Conservation (phyloP, 2,797 vertebrate genomes). For the Capromys pilorides region DNA sequence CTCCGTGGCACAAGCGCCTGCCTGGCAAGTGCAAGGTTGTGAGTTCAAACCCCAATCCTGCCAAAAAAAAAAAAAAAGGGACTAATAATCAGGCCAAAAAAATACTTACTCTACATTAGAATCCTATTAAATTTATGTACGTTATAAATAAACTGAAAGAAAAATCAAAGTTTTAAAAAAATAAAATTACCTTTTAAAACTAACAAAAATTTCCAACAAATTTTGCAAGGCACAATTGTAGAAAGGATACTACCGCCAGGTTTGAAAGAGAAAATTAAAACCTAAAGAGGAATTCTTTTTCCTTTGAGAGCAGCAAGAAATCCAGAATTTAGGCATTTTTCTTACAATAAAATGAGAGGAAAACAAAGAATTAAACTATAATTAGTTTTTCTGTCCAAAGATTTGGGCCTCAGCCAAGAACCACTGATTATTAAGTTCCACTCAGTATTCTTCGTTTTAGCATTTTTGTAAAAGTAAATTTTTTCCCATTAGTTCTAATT, state of each 20-base stretch:
- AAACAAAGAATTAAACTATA: not conserved
- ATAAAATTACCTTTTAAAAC: slow-evolving; percentile 8
- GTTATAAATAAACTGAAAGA: slow-evolving; percentile 41
- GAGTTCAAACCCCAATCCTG: no score
- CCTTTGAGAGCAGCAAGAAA: slow-evolving; percentile 29
- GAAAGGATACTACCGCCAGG: not conserved
- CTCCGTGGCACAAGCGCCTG: no score
- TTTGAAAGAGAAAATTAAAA: slow-evolving; percentile 39
- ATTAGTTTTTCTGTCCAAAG: slow-evolving; percentile 46
- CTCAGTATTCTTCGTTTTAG: slow-evolving; percentile 26
- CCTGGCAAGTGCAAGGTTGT: no score
- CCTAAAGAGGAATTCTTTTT: slow-evolving; percentile 49
- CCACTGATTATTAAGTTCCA: slow-evolving; percentile 51
- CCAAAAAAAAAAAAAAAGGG: no score
- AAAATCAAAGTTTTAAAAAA: slow-evolving; percentile 19
- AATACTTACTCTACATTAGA: slow-evolving; percentile 23
- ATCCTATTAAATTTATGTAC: slow-evolving; percentile 33
- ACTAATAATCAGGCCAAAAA: slow-evolving; percentile 32
- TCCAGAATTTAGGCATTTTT: slow-evolving; percentile 45
- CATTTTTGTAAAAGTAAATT: slow-evolving; percentile 54
- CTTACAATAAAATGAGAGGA: slow-evolving; percentile 27
- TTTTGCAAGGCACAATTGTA: not conserved
- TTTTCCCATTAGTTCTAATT: slow-evolving; percentile 27
- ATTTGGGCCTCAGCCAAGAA: not conserved
- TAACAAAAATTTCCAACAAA: slow-evolving; percentile 23